phyloP scores from a whole-genome alignment of 2,888 invertebrate species.

The Catotricha subobsoleta region DNA sequence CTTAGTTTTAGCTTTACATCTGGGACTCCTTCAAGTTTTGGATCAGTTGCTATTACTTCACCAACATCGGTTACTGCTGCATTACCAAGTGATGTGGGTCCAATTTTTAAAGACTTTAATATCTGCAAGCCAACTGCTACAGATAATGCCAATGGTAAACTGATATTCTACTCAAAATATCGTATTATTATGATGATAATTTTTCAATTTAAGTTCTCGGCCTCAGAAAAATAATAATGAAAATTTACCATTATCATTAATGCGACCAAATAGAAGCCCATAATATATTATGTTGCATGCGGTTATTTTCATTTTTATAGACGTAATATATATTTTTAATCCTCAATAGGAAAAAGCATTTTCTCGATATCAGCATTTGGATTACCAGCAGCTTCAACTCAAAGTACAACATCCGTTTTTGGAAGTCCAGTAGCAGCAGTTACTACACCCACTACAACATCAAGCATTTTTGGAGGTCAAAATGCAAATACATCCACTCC shows the following conservation, averaged over 20 bases:
- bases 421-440: neutral
- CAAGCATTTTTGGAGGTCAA: neutral
- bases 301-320: neutral
- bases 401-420: slow-evolving; percentile 9
- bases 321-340: neutral
- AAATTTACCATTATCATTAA: no score
- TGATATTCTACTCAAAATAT: neutral
- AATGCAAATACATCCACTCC: neutral
- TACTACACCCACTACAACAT: neutral
- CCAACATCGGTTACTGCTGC: neutral
- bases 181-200: neutral
- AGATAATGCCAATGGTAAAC: neutral
- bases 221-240: no score
- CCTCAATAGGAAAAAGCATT: neutral
- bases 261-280: no score
- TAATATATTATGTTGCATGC: no score
- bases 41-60: neutral
- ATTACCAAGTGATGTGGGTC: neutral
- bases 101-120: slow-evolving; percentile 1
- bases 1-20: neutral
- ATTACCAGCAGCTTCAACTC: slow-evolving; percentile 2
- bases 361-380: neutral
- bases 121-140: slow-evolving; percentile 3
- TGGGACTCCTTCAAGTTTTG: neutral
- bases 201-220: no score